phyloP scores from a whole-genome alignment of 2,797 vertebrate genomes.

The Sebastolobus altivelis region DNA sequence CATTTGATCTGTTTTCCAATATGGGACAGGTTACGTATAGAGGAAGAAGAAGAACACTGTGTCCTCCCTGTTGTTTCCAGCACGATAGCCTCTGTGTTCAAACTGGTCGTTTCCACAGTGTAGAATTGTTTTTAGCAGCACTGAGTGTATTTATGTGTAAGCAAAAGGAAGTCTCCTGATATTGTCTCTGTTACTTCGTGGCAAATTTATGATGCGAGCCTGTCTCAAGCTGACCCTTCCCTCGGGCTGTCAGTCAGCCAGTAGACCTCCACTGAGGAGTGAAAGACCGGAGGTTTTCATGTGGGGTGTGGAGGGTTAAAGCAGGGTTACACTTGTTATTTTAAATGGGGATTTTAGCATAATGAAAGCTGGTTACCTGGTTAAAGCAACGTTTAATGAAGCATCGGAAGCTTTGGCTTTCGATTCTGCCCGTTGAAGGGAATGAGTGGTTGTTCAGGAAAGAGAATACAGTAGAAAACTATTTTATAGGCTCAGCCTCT shows the following conservation, averaged over 20 bases:
- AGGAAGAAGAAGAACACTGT: constrained; percentile 17
- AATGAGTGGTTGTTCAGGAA: constrained; percentile 18
- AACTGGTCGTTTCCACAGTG: constrained; percentile 14
- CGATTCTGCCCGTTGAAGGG: neutral
- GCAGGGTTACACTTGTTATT: constrained; percentile 1
- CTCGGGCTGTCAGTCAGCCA: constrained; percentile 25
- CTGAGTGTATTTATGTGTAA: constrained; percentile 72
- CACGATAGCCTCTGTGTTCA: neutral
- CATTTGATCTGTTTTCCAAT: neutral
- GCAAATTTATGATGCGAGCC: constrained; percentile 64
- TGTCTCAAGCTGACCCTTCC: constrained; percentile 53
- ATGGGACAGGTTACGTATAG: neutral
- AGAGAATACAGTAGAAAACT: constrained; percentile 29
- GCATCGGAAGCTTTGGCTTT: constrained; percentile 1
- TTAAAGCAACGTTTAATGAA: neutral
- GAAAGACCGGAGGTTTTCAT: neutral
- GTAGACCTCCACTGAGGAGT: constrained; percentile 12
- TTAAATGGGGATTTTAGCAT: neutral
- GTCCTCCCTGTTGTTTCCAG: constrained; percentile 26
- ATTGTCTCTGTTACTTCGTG: constrained; percentile 66
- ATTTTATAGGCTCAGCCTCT: constrained; percentile 43
- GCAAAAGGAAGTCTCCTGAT: constrained; percentile 70
- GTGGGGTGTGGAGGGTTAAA: neutral
- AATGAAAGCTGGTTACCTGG: neutral
- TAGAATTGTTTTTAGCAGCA: constrained; percentile 37